Conservation (phyloP, 1,140 invertebrate genomes). For the Oreohelix idahoensis region DNA sequence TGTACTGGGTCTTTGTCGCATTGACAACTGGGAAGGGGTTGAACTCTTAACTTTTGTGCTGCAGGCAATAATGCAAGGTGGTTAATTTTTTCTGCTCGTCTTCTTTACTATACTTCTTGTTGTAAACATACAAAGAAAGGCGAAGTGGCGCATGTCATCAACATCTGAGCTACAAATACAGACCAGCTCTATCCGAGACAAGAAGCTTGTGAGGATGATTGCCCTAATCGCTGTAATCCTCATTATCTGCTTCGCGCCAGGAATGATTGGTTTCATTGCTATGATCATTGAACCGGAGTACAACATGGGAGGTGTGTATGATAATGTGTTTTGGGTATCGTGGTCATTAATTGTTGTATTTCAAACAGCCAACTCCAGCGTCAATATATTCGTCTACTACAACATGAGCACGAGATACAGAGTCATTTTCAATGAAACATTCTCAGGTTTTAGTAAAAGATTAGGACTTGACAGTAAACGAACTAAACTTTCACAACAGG, state of each 20-base stretch:
- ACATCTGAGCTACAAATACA: not conserved
- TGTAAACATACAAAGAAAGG: not conserved
- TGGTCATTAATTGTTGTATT: not conserved
- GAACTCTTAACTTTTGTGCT: not conserved
- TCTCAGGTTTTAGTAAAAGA: no score
- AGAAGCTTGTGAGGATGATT: not conserved
- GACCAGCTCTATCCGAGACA: not conserved
- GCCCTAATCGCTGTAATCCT: not conserved
- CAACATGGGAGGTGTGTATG: not conserved
- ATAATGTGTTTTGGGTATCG: not conserved
- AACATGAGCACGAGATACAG: not conserved
- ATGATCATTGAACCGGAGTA: not conserved
- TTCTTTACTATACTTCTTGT: not conserved
- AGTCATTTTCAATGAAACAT: not conserved
- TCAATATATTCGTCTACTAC: not conserved
- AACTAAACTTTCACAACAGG: no score
- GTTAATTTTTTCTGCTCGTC: not conserved
- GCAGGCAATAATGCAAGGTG: not conserved
- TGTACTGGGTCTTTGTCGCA: not conserved
- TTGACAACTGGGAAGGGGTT: not conserved
- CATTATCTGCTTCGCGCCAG: slow-evolving; percentile 7
- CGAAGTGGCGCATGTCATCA: not conserved
- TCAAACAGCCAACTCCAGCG: not conserved
- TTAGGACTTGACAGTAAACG: no score
- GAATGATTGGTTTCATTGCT: not conserved